Base-by-base conservation (phyloP, 2,888 invertebrate genomes). In the Oeneis ivallda region DNA sequence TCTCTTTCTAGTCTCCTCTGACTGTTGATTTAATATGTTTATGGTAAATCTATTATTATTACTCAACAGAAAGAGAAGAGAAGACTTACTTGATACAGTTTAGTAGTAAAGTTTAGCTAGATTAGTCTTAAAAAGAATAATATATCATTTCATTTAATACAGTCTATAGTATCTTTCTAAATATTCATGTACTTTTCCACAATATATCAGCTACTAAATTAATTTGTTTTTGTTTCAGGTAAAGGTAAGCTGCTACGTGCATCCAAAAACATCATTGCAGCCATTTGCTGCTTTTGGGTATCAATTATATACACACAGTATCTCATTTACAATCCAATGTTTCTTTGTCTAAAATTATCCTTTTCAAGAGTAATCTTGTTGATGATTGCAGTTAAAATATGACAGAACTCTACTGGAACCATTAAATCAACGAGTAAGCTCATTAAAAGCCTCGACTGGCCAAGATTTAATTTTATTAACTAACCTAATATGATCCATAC, bases 171-270 rank as follows among this genome's bases (percentile, higher is more conserved):
- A 26, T 26, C 26, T 26, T 26, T 26, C 26, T 26, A 26, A 26
- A 26, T 26, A 26, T 26, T 5, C 26, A 26, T 26, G 26, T 26
- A 26, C 26, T 4, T 26, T 26, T 26, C 26, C 26, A 4, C 5
- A 26, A 26, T 26, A 26, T 26, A 26, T 26, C 26, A 26, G 26
- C 9, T 2, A 47, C 17, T 47, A 15, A 52, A 17, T 37, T 15
- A 1, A 9, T 59, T 77, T 73, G 77, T 73, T 79, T 72, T 74
- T 75, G 75, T 88, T 83, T 62, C 87, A 90, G 90, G 90, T 86
- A 89, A 89, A 90, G 89, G 89, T 90, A 84, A 87, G 86, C 65
- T 17, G 26, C 32, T 32, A 32, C 19, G 2, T 10, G 11, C 39
- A 39, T 0, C 53, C 1, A 56, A 19, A 11, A 37, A 58, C 41